Conservation (phyloP, 1,140 invertebrate genomes). For the Drosophila yakuba region DNA sequence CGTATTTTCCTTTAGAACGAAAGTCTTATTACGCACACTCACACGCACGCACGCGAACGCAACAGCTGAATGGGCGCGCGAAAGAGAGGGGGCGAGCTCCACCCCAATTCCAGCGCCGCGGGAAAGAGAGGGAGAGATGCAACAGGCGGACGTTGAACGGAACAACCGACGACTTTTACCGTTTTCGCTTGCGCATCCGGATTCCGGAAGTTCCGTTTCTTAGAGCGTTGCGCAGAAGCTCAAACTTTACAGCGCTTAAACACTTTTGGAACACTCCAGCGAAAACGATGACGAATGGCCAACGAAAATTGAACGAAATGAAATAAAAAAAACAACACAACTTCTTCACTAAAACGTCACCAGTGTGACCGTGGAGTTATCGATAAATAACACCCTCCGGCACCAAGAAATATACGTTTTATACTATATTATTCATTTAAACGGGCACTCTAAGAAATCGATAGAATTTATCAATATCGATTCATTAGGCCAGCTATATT, state of each 20-base stretch:
- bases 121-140: slow-evolving; percentile 35
- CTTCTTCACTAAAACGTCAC: slow-evolving; percentile 7
- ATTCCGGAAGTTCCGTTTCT: slow-evolving; percentile 23
- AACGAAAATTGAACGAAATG: slow-evolving; percentile 45
- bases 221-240: slow-evolving; percentile 6
- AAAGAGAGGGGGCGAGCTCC: slow-evolving; percentile 39
- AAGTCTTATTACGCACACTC: slow-evolving; percentile 30
- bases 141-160: slow-evolving; percentile 32
- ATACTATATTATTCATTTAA: too few relatives aligned
- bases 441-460: too few relatives aligned
- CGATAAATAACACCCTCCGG: neutral
- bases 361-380: neutral
- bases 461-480: too few relatives aligned
- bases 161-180: slow-evolving; percentile 16
- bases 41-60: slow-evolving; percentile 43
- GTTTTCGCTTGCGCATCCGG: slow-evolving; percentile 10
- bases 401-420: too few relatives aligned
- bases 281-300: slow-evolving; percentile 41
- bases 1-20: slow-evolving; percentile 8
- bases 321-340: slow-evolving; percentile 32
- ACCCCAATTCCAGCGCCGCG: slow-evolving; percentile 61
- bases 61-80: slow-evolving; percentile 67
- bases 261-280: neutral
- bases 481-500: too few relatives aligned
- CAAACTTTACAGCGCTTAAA: slow-evolving; percentile 5